Evolutionary conservation across 2,113 vertebrate genomes (phyloP), one percentile per base, ranked within the genome.

Genomic region (Clupea harengus): DNA sequence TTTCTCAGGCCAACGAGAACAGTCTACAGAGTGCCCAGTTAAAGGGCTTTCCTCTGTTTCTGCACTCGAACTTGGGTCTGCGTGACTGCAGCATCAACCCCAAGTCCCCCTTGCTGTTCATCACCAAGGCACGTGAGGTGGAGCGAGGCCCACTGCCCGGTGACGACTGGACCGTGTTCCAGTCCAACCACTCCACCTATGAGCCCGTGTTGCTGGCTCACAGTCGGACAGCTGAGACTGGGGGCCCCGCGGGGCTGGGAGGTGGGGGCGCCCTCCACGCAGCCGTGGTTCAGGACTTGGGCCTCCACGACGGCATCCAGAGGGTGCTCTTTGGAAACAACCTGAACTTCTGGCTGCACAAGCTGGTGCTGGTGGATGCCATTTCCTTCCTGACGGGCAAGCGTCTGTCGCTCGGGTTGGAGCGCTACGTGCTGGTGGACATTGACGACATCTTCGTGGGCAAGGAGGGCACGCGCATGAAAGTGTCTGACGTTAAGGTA

Each of bases 371-470:
- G 0, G 96, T 97, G 78, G 97, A 97, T 0, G 95, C 96, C 0
- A 95, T 97, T 87, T 96, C 96, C 86, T 97, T 97, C 92, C 93
- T 97, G 86, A 97, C 97, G 0, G 95, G 96, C 88, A 97, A 97
- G 91, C 95, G 96, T 81, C 94, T 97, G 82, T 96, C 96, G 0
- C 89, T 97, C 85, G 93, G 96, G 2, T 91, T 97, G 2, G 96
- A 97, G 84, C 96, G 97, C 85, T 97, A 97, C 89, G 90, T 97
- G 85, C 92, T 97, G 85, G 97, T 97, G 88, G 97, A 97, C 90
- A 97, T 97, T 0, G 97, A 97, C 0, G 97, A 97, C 92, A 97
- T 97, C 90, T 97, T 97, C 15, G 97, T 97, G 86, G 97, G 97
- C 91, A 97, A 97, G 89, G 97, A 97, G 89, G 97, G 96, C 86